These are phyloP conservation scores for Anagrus nilaparvatae DNA, from an alignment of 1,140 invertebrate species.

Conservation along the genomic window DNA sequence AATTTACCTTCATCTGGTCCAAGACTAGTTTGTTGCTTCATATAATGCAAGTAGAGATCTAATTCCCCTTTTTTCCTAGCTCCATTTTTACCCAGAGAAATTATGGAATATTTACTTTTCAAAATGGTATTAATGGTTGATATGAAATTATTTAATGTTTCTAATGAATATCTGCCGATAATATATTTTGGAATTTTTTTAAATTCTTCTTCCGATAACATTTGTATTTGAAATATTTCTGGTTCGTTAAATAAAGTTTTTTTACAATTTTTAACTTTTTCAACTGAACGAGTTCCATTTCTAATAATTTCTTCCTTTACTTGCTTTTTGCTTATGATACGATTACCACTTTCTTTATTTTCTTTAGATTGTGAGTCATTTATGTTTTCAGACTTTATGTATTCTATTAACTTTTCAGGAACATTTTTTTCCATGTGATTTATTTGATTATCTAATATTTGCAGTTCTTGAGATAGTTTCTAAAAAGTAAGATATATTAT, in stretches of 20 bases:
- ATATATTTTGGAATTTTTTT: slow-evolving; percentile 34
- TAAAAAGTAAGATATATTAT: slow-evolving; percentile 7
- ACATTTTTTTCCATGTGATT: slow-evolving; percentile 24
- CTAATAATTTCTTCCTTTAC: not conserved
- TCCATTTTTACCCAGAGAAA: slow-evolving; percentile 26
- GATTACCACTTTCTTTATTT: not conserved
- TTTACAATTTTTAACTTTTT: slow-evolving; percentile 23
- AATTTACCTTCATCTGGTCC: slow-evolving; percentile 21
- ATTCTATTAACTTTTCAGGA: slow-evolving; percentile 19
- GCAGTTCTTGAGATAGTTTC: slow-evolving; percentile 15
- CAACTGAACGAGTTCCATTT: not conserved
- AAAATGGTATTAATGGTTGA: slow-evolving; percentile 29
- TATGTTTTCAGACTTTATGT: slow-evolving; percentile 8
- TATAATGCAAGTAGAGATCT: slow-evolving; percentile 30
- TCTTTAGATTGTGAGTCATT: not conserved
- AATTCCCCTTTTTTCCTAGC: slow-evolving; percentile 35
- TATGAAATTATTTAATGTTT: slow-evolving; percentile 28
- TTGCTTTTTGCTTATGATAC: slow-evolving; percentile 2
- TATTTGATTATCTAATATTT: slow-evolving; percentile 18
- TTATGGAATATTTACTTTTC: slow-evolving; percentile 30
- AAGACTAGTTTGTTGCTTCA: slow-evolving; percentile 23
- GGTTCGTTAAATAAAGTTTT: slow-evolving; percentile 28
- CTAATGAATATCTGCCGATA: slow-evolving; percentile 29
- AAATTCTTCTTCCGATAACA: slow-evolving; percentile 26
- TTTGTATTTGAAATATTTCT: slow-evolving; percentile 20